Evolutionary conservation across 2,888 invertebrate genomes (phyloP), one percentile per base, ranked within the genome.

Genomic region (Ditula angustiorana): DNA sequence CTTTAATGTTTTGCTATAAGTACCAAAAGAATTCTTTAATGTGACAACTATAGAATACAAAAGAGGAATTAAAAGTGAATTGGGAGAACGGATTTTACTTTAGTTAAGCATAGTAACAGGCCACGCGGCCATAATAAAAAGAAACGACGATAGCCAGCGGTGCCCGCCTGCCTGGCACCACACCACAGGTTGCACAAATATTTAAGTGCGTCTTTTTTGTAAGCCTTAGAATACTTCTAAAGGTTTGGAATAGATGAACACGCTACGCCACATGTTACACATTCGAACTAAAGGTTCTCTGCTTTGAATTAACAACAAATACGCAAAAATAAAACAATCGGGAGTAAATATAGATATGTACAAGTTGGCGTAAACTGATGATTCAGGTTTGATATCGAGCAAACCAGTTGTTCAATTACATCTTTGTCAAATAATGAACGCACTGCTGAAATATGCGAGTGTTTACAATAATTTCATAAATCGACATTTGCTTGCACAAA

Each of bases 401-500:
- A 61, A 44, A 60, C 56, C 64, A 23, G 61, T 47, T 69, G 60
- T 41, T 56, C 52, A 57, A 53, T 60, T 47, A 56, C 33, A 21
- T 55, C 26, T 58, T 16, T 44, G 35, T 61, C 49, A 69, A 69
- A 64, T 61, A 59, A 68, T 68, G 69, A 69, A 37, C 61, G 33
- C 49, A 68, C 35, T 46, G 47, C 30, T 53, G 33, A 44, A 52
- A 55, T 63, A 64, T 61, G 64, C 64, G 64, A 50, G 28, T 53
- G 24, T 59, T 64, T 52, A 64, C 53, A 59, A 53, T 59, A 64
- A 47, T 35, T 64, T 64, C 52, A 56, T 67, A 62, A 70, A 70
- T 67, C 61, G 71, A 72, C 72, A 74, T 78, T 76, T 67, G 72
- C 72, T 65, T 60, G 70, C 52, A 60, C n/a, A 56, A n/a, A 64